Conservation (phyloP, 2,797 vertebrate species). For the Erethizon dorsatum region DNA sequence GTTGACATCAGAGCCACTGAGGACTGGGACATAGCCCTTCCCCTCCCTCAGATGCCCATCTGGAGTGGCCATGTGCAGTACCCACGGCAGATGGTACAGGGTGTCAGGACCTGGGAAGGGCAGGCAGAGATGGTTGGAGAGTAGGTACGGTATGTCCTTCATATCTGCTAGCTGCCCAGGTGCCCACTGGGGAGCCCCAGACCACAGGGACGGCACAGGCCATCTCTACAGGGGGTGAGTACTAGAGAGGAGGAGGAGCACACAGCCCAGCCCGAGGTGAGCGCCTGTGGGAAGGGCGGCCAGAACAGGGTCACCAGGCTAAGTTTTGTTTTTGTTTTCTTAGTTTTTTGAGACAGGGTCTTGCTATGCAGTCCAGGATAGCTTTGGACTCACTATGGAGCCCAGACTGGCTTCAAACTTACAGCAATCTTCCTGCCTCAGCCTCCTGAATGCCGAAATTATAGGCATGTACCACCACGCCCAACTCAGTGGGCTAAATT, state of each 20-base stretch:
- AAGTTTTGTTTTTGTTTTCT: background rate
- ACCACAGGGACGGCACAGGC: accelerated
- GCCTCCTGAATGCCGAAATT: background rate
- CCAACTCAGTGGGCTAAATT: background rate
- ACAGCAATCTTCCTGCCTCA: background rate
- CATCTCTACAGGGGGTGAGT: background rate
- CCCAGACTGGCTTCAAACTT: background rate
- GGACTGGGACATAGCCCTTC: background rate
- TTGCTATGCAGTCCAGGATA: background rate
- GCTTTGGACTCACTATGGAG: background rate
- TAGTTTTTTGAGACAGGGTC: background rate
- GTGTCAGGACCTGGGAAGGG: background rate
- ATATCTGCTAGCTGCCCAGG: background rate
- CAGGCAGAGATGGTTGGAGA: background rate
- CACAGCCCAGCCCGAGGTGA: accelerated
- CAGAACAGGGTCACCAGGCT: background rate
- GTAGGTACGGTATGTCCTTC: background rate
- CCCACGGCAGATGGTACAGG: background rate
- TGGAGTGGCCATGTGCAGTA: background rate
- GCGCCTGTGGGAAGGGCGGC: too few species aligned
- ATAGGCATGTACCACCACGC: background rate
- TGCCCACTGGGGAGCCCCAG: background rate
- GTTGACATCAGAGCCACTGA: background rate
- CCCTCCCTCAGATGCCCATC: background rate
- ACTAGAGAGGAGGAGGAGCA: background rate